Conservation (phyloP, 2,888 invertebrate genomes). For the Eledona agricola region DNA sequence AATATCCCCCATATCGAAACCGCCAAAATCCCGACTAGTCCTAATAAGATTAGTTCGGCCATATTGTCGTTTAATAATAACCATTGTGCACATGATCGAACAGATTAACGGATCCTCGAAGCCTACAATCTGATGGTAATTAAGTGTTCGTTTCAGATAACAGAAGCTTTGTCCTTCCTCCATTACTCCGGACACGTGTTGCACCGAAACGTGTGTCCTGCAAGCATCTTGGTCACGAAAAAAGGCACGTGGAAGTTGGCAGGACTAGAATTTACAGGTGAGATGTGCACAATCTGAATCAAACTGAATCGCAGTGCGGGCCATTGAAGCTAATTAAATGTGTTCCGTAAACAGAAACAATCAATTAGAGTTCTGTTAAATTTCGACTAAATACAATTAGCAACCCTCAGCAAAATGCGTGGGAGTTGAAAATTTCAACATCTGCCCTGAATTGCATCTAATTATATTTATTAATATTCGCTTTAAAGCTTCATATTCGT, state of each 20-base stretch:
- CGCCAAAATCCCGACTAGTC: too few relatives aligned
- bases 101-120: slow-evolving; percentile 11
- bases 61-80: slow-evolving; percentile 15
- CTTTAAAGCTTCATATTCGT: too few relatives aligned
- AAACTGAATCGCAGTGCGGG: too few relatives aligned
- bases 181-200: slow-evolving; percentile 88
- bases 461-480: too few relatives aligned
- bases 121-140: slow-evolving; percentile 31
- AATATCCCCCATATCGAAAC: too few relatives aligned
- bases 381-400: too few relatives aligned
- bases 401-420: too few relatives aligned
- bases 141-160: slow-evolving; percentile 73
- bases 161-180: slow-evolving; percentile 91
- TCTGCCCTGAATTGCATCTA: too few relatives aligned
- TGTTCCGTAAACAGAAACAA: too few relatives aligned
- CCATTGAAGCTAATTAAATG: too few relatives aligned
- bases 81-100: slow-evolving; percentile 23
- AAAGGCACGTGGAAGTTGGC: slow-evolving; percentile 96
- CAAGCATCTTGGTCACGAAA: slow-evolving; percentile 89
- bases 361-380: too few relatives aligned
- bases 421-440: too few relatives aligned
- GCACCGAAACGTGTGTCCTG: slow-evolving; percentile 95
- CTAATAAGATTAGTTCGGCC: slow-evolving; percentile 15
- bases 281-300: slow-evolving; percentile 51
- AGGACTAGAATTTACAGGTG: slow-evolving; percentile 92